Base-by-base conservation (phyloP, 2,888 invertebrate species). In the Pyrrhopygopsis socrates region DNA sequence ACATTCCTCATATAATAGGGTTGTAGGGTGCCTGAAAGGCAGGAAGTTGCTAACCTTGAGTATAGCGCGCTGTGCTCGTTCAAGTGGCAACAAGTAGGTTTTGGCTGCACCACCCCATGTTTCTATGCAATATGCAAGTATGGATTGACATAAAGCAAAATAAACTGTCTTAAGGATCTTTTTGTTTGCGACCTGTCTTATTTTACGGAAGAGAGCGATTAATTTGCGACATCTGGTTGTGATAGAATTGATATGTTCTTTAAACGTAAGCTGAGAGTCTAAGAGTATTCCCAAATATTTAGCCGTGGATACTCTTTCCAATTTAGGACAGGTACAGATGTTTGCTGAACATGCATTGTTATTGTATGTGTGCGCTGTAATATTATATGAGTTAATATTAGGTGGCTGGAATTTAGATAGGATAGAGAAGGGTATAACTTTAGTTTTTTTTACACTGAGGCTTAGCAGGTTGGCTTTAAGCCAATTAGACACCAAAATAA, bases 301-400 rank as follows among this genome's bases (percentile, higher is more conserved):
- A 24, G 9, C 13, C 20, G 18, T 38, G 5, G 67, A 54, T 13
- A 65, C 38, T 34, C 67, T 38, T 30, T 70, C 70, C 20, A 67
- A 67, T 65, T 63, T 68, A 2, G 38, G 63, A 67, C 75, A 78
- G 24, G 54, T 50, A 38, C 78, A 83, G 73, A 58, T 70, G 68
- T 79, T 89, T 76, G 27, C 29, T n/a, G 65, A n/a, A 65, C n/a
- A 30, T 65, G 34, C 8, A n/a, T 4, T n/a, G 38, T 38, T 68
- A 9, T 38, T 24, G 24, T 60, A 20, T 15, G 20, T 68, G 30
- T 68, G 68, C 18, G 18, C 41, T 41, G 22, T 38, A 30, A 67
- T 38, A 34, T n/a, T 67, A 22, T n/a, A 65, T 29, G 3, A 30
- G 18, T 30, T 20, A 20, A 20, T 20, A 22, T 22, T 6, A 24